phyloP scores from a whole-genome alignment of 2,797 vertebrate genomes.

The Yasuhikotakia modesta region DNA sequence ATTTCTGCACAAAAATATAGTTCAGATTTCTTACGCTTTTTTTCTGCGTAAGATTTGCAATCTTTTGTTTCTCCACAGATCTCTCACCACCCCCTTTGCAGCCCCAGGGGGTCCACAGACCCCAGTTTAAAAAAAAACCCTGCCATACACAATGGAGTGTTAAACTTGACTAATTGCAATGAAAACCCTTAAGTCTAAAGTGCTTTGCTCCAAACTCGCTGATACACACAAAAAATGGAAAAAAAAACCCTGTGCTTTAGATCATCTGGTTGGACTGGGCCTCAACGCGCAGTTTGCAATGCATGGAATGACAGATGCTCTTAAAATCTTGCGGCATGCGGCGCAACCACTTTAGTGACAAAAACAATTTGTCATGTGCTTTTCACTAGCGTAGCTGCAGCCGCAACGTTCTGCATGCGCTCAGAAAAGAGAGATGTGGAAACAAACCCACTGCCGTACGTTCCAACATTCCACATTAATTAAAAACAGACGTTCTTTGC shows the following conservation, averaged over 20 bases:
- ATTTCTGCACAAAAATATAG: neutral
- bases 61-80: neutral
- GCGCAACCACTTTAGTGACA: constrained; percentile 51
- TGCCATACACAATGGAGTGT: constrained; percentile 32
- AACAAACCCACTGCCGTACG: constrained; percentile 42
- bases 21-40: neutral
- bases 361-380: constrained; percentile 53
- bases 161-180: constrained; percentile 64
- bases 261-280: constrained; percentile 16
- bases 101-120: neutral
- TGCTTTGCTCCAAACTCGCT: constrained; percentile 53
- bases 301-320: constrained; percentile 20
- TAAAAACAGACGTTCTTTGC: constrained; percentile 53
- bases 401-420: constrained; percentile 15
- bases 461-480: constrained; percentile 56
- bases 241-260: constrained; percentile 30
- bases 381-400: constrained; percentile 27
- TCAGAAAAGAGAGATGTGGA: constrained; percentile 24
- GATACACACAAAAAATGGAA: constrained; percentile 44
- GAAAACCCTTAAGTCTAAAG: constrained; percentile 47
- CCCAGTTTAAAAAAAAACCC: neutral
- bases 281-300: neutral
- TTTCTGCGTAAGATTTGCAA: neutral
- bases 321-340: constrained; percentile 30
- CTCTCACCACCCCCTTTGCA: neutral